Percentiles rank a stretch among this genome's conserved stretches.
These are phyloP conservation scores for Onthophagus sagittarius DNA, from an alignment of 2,888 invertebrate genomes.

Conservation along the genomic window DNA sequence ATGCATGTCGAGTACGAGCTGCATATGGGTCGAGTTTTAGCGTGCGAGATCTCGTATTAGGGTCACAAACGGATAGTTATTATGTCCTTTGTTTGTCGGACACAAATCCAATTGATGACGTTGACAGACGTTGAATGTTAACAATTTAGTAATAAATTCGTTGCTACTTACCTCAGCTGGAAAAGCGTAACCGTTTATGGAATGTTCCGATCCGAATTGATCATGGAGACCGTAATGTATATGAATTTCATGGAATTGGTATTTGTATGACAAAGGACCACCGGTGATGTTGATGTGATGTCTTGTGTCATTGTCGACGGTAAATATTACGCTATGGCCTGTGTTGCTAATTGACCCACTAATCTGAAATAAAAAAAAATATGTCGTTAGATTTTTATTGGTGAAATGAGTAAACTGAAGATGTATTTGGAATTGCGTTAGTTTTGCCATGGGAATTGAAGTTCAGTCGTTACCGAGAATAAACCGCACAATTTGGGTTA, in stretches of 20 bases:
- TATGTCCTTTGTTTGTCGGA: constrained; percentile 16
- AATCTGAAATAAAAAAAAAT: constrained; percentile 58
- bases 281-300: constrained; percentile 91
- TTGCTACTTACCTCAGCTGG: constrained; percentile 84
- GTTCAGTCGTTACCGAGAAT: neutral
- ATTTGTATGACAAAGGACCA: constrained; percentile 92
- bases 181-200: constrained; percentile 92
- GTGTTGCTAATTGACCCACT: constrained; percentile 88
- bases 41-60: neutral
- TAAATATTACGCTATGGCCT: constrained; percentile 91
- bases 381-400: constrained; percentile 2
- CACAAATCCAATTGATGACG: neutral
- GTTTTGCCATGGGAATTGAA: neutral
- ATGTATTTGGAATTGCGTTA: neutral
- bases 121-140: neutral
- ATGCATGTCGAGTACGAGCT: constrained; percentile 41
- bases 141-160: too few relatives aligned
- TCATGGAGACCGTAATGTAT: constrained; percentile 91
- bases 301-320: constrained; percentile 79
- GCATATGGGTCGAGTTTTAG: constrained; percentile 29
- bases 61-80: constrained; percentile 14
- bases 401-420: neutral
- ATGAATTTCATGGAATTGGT: constrained; percentile 92
- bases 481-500: neutral
- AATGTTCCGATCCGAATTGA: constrained; percentile 94